Evolutionary conservation across 23 tunicate genomes (phyloP), one percentile per base, ranked within the genome.

Genomic region (Trididemnum nubilum): DNA sequence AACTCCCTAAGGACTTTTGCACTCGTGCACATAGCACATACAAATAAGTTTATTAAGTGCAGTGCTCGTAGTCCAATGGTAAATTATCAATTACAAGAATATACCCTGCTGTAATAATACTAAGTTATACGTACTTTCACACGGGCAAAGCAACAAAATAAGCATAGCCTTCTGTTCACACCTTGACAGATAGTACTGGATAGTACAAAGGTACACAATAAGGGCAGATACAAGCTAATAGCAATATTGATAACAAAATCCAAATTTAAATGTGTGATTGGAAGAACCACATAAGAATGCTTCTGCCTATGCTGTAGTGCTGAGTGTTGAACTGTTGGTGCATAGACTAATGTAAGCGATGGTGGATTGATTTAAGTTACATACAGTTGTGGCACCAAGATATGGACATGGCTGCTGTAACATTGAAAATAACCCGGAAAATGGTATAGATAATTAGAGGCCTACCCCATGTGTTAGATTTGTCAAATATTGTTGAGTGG

Each of bases 381-480:
- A n/a, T n/a, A 15, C 54, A 44, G 54, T 44, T 44, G 54, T 44
- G 9, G 54, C 54, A 44, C 15, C 54, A 44, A 44, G 54, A 44
- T 44, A 44, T 44, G 54, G 12, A 44, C 54, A 15, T 44, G 54
- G 15, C 54, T 44, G 54, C 15, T 44, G 54, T 44, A 44, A 44
- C 54, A 44, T 44, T 44, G 54, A 44, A 44, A 44, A 44, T 44
- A 44, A 44, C 54, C 54, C 54, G 54, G 54, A 44, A 44, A 44
- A 44, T 44, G 54, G 54, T 44, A 44, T 44, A 44, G n/a, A n/a
- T n/a, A n/a, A n/a, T n/a, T n/a, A n/a, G n/a, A n/a, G 54, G 54
- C 54, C 54, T 44, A 15, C 54, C 54, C 9, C 54, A 44, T 44
- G 54, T 7, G 54, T 9, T 44, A 44, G 15, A 44, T 44, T 7